A percentile compares a stretch with the other conserved stretches of the same genome.
These are phyloP conservation scores for Gobio gobio DNA, from an alignment of 2,113 vertebrate species.

Conservation along the genomic window DNA sequence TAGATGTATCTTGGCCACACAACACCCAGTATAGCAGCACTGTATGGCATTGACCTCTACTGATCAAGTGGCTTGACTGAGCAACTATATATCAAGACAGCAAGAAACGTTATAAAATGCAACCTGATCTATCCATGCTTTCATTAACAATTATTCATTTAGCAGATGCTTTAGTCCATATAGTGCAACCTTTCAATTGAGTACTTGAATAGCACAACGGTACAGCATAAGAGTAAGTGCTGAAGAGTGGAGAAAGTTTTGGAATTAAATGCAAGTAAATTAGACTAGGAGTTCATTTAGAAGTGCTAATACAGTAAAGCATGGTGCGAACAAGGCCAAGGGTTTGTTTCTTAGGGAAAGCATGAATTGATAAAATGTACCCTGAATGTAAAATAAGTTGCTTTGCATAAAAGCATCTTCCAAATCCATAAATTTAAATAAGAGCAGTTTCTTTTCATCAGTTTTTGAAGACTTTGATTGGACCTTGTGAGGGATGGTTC, in stretches of 20 bases:
- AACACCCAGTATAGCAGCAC: background rate
- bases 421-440: background rate
- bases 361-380: background rate
- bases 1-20: background rate
- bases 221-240: background rate
- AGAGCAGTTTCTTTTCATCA: background rate
- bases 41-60: slow-evolving; percentile 40
- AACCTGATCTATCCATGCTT: background rate
- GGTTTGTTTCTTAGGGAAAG: background rate
- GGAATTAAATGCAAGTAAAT: background rate
- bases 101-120: background rate
- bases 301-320: background rate
- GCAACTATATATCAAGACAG: background rate
- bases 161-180: background rate
- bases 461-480: background rate
- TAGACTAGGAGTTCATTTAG: background rate
- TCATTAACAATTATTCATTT: background rate
- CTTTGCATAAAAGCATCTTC: too few species aligned
- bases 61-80: slow-evolving; percentile 66
- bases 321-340: background rate
- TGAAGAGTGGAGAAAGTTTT: background rate
- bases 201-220: background rate
- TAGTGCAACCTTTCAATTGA: background rate
- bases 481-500: background rate
- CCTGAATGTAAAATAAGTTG: too few species aligned